A percentile compares a stretch with the other conserved stretches of the same genome.
Conservation (phyloP, 1,140 invertebrate genomes). For the Drosophila nannoptera region DNA sequence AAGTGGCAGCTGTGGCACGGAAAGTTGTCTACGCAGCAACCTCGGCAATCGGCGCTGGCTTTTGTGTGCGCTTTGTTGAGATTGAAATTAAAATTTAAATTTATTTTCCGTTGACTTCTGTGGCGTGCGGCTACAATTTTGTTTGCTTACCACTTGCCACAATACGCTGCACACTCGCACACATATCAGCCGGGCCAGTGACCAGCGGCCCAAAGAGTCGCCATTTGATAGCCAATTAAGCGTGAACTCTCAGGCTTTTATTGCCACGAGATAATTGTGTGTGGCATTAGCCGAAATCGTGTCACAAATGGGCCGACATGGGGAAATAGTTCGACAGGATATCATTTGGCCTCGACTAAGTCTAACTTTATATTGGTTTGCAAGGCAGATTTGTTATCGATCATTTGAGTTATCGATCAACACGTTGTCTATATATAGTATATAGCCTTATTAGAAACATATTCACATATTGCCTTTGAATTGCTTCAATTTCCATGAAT, state of each 20-base stretch:
- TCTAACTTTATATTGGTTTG: too few relatives aligned
- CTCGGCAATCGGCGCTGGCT: slow-evolving; percentile 13
- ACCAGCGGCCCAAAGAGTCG: background rate
- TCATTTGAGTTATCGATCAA: too few relatives aligned
- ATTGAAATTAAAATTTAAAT: slow-evolving; percentile 75
- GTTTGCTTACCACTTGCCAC: slow-evolving; percentile 37
- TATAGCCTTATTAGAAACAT: too few relatives aligned
- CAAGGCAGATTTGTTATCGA: too few relatives aligned
- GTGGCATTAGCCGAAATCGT: background rate
- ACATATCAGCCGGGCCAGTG: slow-evolving; percentile 10
- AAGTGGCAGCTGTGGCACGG: slow-evolving; percentile 56
- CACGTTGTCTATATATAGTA: too few relatives aligned
- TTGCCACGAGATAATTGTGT: background rate
- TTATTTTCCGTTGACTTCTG: slow-evolving; percentile 73
- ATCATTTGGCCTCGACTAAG: too few relatives aligned
- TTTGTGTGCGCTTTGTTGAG: slow-evolving; percentile 47
- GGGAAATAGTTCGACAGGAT: too few relatives aligned
- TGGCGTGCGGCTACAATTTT: slow-evolving; percentile 42
- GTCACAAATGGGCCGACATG: too few relatives aligned
- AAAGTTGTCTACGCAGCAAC: slow-evolving; percentile 70
- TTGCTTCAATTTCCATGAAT: too few relatives aligned
- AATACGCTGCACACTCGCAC: slow-evolving; percentile 16
- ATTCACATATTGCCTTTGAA: too few relatives aligned
- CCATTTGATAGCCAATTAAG: slow-evolving; percentile 39
- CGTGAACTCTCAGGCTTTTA: slow-evolving; percentile 13